phyloP scores from a whole-genome alignment of 2,797 vertebrate species.

The Fundulus diaphanus region DNA sequence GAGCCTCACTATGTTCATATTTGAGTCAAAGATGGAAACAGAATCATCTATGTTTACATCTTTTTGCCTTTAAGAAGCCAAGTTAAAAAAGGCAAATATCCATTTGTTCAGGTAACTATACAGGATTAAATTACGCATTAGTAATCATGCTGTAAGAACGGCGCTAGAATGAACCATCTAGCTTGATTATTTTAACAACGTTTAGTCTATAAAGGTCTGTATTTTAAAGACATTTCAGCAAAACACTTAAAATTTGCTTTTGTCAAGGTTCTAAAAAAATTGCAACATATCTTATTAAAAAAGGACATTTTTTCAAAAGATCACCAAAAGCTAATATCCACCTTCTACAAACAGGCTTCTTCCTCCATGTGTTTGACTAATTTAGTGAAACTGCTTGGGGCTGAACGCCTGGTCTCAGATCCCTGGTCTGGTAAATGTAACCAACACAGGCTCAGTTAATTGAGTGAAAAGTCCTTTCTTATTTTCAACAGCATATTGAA shows the following conservation, averaged over 20 bases:
- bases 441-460: not conserved
- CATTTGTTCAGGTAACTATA: not conserved
- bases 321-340: not conserved
- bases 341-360: not conserved
- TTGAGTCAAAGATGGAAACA: slow-evolving; percentile 23
- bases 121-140: not conserved
- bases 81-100: not conserved
- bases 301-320: not conserved
- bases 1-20: slow-evolving; percentile 41
- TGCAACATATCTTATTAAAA: not conserved
- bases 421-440: not conserved
- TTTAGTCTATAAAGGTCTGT: not conserved
- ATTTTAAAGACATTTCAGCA: not conserved
- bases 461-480: not conserved
- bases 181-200: not conserved
- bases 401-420: slow-evolving; percentile 16
- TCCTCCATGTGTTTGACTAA: not conserved
- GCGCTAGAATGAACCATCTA: not conserved
- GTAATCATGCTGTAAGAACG: not conserved
- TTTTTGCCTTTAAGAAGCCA: not conserved
- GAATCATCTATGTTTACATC: slow-evolving; percentile 5
- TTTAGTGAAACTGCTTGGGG: not conserved
- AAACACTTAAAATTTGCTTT: not conserved
- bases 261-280: not conserved
- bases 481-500: not conserved